Evolutionary conservation across 1,140 invertebrate species (phyloP).

Genomic region (Drosophila kikkawai): DNA sequence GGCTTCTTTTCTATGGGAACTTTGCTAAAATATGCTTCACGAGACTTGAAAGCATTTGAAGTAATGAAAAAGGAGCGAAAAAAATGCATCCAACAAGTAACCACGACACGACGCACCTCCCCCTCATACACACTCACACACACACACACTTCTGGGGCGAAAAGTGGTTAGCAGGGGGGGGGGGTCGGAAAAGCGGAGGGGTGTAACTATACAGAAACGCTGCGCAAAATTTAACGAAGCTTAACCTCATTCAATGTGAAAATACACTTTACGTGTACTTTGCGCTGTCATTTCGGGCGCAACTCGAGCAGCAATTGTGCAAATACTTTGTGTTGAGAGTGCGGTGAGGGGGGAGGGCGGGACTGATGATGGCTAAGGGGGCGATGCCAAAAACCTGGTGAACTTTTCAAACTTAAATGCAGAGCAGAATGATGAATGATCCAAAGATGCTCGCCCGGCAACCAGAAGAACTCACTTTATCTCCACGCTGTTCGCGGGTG

Average conservation of each 20-base stretch:
- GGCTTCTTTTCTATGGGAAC: slow-evolving; percentile 64
- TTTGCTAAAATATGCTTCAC: slow-evolving; percentile 76
- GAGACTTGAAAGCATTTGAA: slow-evolving; percentile 77
- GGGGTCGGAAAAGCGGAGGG: slow-evolving; percentile 3
- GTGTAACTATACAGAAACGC: slow-evolving; percentile 41
- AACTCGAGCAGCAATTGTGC: slow-evolving; percentile 82
- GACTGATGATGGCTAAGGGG: slow-evolving; percentile 3
- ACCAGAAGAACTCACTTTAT: slow-evolving; percentile 35
- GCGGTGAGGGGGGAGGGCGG: not conserved
- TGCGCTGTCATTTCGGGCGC: slow-evolving; percentile 80
- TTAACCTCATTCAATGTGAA: slow-evolving; percentile 82
- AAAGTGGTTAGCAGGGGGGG: not conserved
- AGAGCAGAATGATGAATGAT: slow-evolving; percentile 75
- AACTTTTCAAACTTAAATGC: slow-evolving; percentile 72
- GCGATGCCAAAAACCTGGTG: slow-evolving; percentile 29
- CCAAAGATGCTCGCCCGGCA: slow-evolving; percentile 36
- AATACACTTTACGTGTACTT: slow-evolving; percentile 81
- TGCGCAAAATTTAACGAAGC: slow-evolving; percentile 81
- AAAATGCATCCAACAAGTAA: slow-evolving; percentile 55
- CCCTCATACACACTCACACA: slow-evolving; percentile 14
- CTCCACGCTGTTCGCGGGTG: slow-evolving; percentile 14
- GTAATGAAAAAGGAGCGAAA: slow-evolving; percentile 72
- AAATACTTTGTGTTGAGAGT: slow-evolving; percentile 70
- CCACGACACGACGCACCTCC: slow-evolving; percentile 21
- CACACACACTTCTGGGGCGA: not conserved